Base-by-base conservation (phyloP, 2,113 vertebrate genomes). In the Emydura subglobosa region DNA sequence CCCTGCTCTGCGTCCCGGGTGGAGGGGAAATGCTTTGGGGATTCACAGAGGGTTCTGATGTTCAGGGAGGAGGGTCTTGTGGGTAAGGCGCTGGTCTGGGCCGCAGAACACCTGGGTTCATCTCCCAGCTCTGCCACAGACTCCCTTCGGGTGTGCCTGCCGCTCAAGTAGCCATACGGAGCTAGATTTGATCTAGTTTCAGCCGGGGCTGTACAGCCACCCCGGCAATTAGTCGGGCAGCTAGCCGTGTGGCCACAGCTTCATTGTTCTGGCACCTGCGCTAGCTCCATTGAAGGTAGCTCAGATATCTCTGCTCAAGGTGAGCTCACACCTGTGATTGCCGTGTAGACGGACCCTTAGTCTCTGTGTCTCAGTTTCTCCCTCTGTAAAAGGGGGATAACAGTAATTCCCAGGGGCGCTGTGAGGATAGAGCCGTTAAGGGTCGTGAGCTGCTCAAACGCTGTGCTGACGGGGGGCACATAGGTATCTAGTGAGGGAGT, bases 31-130 rank as follows among this genome's bases (percentile, higher is more conserved):
- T 24, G 74, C 22, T 27, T 25, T 47, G 39, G 42, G 42, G 91
- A 10, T 53, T 53, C 59, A 2, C 0, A 82, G 2, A 86, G 7
- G 61, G n/a, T 65, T 0, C 0, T 44, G 31, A 42, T 0, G 0
- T 91, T 85, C 88, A 13, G 76, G 44, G 22, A 16, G 83, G 39
- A 78, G 47, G 17, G 3, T 91, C 27, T 25, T 81, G n/a, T 2
- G n/a, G 44, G 13, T 1, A 83, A 29, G 92, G 1, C 1, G 44
- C 5, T 19, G 4, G 0, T 0, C 0, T 78, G 85, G 17, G 11
- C 21, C 11, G 93, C 50, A 74, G 47, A 85, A 11, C 17, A 53
- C 2, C 11, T 13, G 39, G n/a, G 10, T 4, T 89, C 2, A 6
- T 47, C 13, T 14, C 42, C n/a, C 5, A 42, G 68, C 68, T 74